Base-by-base conservation (phyloP, 2,888 invertebrate species). In the Pecten maximus region DNA sequence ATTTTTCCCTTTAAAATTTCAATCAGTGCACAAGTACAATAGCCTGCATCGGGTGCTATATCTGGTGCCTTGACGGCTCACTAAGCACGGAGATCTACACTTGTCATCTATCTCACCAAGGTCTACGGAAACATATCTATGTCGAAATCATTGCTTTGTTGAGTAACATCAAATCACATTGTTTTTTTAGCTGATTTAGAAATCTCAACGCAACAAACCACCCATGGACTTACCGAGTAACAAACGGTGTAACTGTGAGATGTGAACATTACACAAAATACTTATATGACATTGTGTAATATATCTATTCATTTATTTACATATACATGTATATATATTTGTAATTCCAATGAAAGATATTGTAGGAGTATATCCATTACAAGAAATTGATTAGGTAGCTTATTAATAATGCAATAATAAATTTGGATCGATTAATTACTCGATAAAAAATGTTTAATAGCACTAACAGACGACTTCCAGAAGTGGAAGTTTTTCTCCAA, bases 1-100 rank as follows among this genome's bases (percentile, higher is more conserved):
- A 74, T 74, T 74, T 74, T 74, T 74, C 74, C 74, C 74, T 74
- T 74, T 74, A 74, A 74, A 74, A 74, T 74, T 74, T 74, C 74
- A 35, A 74, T 74, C 28, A 74, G 74, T 74, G 74, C 74, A 74
- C 74, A 74, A 28, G 74, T 35, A 74, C 74, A 74, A 74, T 28
- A 35, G 35, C 35, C 15, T 28, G 35, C 74, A 74, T 74, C 74
- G 74, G 74, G 74, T 74, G 74, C 74, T 74, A 74, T 74, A 74
- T 74, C 74, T 74, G 35, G 74, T 28, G 35, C 74, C 74, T 74
- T 74, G 35, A 19, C 10, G 74, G 74, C 74, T 35, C 74, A 74
- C 74, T 74, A 74, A 74, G 35, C 74, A 74, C 74, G 74, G 1
- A 28, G 28, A 74, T 74, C 74, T 74, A 35, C 28, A 19, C 4